Conservation (phyloP, 2,113 vertebrate genomes). For the Dunckerocampus dactyliophorus region DNA sequence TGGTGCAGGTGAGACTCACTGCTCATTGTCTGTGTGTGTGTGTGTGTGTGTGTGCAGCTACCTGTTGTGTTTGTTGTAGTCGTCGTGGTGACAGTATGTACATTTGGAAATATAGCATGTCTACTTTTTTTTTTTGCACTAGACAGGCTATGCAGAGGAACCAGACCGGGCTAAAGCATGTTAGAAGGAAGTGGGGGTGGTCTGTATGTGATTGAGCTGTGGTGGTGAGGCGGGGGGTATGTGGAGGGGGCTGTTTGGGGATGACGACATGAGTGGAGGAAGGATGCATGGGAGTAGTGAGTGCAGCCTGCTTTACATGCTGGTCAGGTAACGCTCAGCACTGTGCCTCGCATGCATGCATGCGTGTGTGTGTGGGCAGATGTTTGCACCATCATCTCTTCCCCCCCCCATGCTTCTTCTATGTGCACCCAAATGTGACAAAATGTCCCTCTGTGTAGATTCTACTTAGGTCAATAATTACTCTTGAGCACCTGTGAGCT, state of each 20-base stretch:
- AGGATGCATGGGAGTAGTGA: conserved; percentile 30
- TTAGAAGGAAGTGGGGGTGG: not conserved
- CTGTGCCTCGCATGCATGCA: conserved; percentile 41
- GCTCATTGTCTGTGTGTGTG: conserved; percentile 21
- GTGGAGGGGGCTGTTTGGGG: conserved; percentile 25
- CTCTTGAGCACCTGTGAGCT: not conserved
- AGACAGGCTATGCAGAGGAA: not conserved
- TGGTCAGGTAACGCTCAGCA: conserved; percentile 66
- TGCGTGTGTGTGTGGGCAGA: conserved; percentile 14
- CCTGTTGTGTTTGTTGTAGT: conserved; percentile 62
- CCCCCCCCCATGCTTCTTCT: not conserved
- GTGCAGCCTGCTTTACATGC: conserved; percentile 73
- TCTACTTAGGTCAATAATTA: not conserved
- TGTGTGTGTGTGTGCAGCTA: conserved; percentile 11
- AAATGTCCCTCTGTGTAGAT: no score
- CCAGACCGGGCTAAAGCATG: no score
- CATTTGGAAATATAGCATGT: conserved; percentile 23
- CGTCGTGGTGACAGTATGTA: conserved; percentile 56
- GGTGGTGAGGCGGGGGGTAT: conserved; percentile 15
- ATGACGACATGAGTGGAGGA: conserved; percentile 64
- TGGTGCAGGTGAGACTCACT: conserved; percentile 63
- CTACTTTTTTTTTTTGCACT: not conserved
- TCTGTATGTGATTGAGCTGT: conserved; percentile 12
- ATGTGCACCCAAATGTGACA: no score
- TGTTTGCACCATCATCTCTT: not conserved